phyloP scores from a whole-genome alignment of 2,888 invertebrate species.

The Drosophila basisetae region DNA sequence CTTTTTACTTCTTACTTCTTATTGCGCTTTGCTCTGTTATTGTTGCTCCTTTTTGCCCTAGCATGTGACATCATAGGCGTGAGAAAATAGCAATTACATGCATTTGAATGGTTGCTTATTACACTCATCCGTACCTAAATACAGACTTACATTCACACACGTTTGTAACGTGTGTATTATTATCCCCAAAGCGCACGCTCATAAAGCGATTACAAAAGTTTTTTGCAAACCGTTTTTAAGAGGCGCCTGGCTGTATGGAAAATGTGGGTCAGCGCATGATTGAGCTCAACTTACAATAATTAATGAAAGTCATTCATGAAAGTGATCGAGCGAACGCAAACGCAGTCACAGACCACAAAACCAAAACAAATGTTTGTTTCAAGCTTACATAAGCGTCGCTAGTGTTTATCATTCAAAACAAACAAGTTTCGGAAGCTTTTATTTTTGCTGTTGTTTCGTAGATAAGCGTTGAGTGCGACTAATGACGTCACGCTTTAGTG shows the following conservation, averaged over 20 bases:
- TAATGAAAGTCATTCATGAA: slow-evolving; percentile 75
- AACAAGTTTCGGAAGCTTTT: slow-evolving; percentile 62
- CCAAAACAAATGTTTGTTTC: slow-evolving; percentile 65
- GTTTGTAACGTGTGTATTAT: slow-evolving; percentile 6
- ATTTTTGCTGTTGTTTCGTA: slow-evolving; percentile 10
- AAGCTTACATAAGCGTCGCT: slow-evolving; percentile 63
- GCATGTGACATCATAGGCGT: slow-evolving; percentile 73
- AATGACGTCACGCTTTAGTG: slow-evolving; percentile 72
- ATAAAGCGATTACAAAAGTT: slow-evolving; percentile 41
- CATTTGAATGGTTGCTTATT: slow-evolving; percentile 24
- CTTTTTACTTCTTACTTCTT: slow-evolving; percentile 54
- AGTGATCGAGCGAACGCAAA: slow-evolving; percentile 37
- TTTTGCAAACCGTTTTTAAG: slow-evolving; percentile 22
- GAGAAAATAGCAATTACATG: slow-evolving; percentile 67
- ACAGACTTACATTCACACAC: not conserved
- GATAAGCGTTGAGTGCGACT: slow-evolving; percentile 32
- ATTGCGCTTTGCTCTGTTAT: slow-evolving; percentile 43
- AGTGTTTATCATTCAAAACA: slow-evolving; percentile 48
- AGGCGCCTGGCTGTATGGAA: slow-evolving; percentile 18
- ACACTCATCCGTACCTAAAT: slow-evolving; percentile 3
- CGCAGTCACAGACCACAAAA: slow-evolving; percentile 27
- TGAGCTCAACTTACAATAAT: slow-evolving; percentile 63
- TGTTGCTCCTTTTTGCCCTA: slow-evolving; percentile 47
- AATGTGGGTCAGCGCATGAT: slow-evolving; percentile 67
- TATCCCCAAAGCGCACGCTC: slow-evolving; percentile 13